These are phyloP conservation scores for Fratercula arctica DNA, from an alignment of 2,797 vertebrate species.

Conservation along the genomic window DNA sequence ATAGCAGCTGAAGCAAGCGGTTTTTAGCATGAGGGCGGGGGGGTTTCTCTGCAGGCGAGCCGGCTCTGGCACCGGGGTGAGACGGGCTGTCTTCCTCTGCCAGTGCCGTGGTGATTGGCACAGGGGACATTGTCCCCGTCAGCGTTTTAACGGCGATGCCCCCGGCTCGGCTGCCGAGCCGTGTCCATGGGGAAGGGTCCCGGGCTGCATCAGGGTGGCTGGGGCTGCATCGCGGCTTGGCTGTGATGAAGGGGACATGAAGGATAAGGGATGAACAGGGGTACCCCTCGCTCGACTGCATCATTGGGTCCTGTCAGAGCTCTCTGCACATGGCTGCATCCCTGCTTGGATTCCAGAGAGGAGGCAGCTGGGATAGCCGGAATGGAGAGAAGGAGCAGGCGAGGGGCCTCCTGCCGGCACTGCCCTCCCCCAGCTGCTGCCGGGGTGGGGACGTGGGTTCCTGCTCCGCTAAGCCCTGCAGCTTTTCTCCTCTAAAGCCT, in stretches of 20 bases:
- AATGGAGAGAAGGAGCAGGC: neutral
- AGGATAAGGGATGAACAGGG: neutral
- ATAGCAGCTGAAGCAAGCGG: constrained; percentile 63
- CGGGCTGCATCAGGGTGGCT: neutral
- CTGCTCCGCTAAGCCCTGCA: constrained; percentile 64
- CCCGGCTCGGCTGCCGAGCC: rapidly evolving
- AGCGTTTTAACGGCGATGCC: rapidly evolving
- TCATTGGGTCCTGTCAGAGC: neutral
- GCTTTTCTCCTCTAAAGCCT: constrained; percentile 73
- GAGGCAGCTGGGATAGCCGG: neutral
- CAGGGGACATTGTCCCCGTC: neutral
- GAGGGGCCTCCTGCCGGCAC: neutral
- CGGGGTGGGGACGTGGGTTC: constrained; percentile 41
- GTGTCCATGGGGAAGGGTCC: neutral
- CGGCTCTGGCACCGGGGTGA: neutral
- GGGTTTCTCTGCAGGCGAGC: neutral
- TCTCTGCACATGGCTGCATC: rapidly evolving
- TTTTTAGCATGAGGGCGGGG: neutral
- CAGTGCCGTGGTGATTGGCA: neutral
- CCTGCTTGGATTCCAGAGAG: neutral
- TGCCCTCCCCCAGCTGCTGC: constrained; percentile 45
- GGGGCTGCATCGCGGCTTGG: rapidly evolving
- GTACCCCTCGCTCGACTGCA: neutral
- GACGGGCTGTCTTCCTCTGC: constrained; percentile 2
- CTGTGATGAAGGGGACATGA: rapidly evolving